A percentile compares a stretch with the other conserved stretches of the same genome.
These are phyloP conservation scores for Heliopora coerulea DNA, from an alignment of 92 coral and sea anemone genomes.

Conservation along the genomic window DNA sequence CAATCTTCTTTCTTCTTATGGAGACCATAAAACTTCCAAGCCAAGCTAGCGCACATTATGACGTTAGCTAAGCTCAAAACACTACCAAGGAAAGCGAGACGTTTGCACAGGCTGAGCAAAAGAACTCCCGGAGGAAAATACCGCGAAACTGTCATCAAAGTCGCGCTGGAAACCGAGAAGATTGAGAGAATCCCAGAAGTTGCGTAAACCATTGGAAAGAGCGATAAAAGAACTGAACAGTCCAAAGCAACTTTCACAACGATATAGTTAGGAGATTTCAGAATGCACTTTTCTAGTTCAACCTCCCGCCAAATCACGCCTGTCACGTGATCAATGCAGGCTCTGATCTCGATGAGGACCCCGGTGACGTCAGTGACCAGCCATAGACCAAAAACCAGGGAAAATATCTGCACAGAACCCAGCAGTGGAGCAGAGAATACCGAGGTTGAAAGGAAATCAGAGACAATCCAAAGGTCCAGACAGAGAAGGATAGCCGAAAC, in stretches of 20 bases:
- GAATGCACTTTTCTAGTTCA: slow-evolving; percentile 31
- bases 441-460: slow-evolving; percentile 17
- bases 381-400: slow-evolving; percentile 33
- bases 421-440: slow-evolving; percentile 18
- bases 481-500: slow-evolving; percentile 20
- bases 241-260: slow-evolving; percentile 32
- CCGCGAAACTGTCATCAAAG: slow-evolving; percentile 14
- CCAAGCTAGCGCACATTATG: slow-evolving; percentile 23
- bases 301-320: slow-evolving; percentile 44
- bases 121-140: slow-evolving; percentile 26
- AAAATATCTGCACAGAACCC: slow-evolving; percentile 29
- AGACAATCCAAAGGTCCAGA: slow-evolving; percentile 15
- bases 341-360: slow-evolving; percentile 30
- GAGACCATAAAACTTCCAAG: slow-evolving; percentile 38
- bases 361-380: slow-evolving; percentile 41
- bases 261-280: slow-evolving; percentile 31
- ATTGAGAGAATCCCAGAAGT: not conserved
- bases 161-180: slow-evolving; percentile 28
- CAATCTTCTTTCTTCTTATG: slow-evolving; percentile 28
- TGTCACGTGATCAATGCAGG: slow-evolving; percentile 44
- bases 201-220: slow-evolving; percentile 25
- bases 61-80: slow-evolving; percentile 18
- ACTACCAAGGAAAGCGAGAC: slow-evolving; percentile 29
- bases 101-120: slow-evolving; percentile 15
- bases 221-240: slow-evolving; percentile 21